Conservation (phyloP, 2,888 invertebrate species). For the Laothoe populi region DNA sequence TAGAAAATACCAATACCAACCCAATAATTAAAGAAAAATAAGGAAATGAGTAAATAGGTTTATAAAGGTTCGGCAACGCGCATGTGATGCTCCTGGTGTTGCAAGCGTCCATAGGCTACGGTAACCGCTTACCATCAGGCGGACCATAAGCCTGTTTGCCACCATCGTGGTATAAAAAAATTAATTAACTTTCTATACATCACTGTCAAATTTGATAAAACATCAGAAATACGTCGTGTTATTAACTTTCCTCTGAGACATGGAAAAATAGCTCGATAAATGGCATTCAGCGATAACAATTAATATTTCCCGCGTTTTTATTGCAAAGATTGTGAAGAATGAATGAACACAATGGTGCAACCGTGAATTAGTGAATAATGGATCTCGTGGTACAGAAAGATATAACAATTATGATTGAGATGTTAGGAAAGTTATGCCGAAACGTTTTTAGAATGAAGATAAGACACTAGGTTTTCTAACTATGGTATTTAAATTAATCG, state of each 20-base stretch:
- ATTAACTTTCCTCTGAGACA: constrained; percentile 69
- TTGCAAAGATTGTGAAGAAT: constrained; percentile 44
- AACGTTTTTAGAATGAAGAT: constrained; percentile 20
- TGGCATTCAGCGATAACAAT: constrained; percentile 59
- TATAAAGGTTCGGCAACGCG: too few species aligned
- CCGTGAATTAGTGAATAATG: constrained; percentile 41
- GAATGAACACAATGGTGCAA: constrained; percentile 53
- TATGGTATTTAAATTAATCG: neutral
- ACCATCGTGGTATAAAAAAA: too few species aligned
- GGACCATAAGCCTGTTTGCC: too few species aligned
- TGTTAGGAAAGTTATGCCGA: constrained; percentile 42
- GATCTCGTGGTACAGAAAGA: constrained; percentile 45
- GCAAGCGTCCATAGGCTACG: too few species aligned
- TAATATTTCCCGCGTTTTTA: constrained; percentile 68
- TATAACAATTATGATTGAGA: constrained; percentile 50
- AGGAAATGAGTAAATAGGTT: too few species aligned
- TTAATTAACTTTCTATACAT: constrained; percentile 52
- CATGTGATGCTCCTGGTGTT: too few species aligned
- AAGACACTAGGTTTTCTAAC: constrained; percentile 11
- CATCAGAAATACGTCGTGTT: constrained; percentile 53
- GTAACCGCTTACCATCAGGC: too few species aligned
- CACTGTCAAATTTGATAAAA: constrained; percentile 58
- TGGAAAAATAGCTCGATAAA: constrained; percentile 54
- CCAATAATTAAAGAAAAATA: too few species aligned
- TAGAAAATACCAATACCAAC: too few species aligned